A percentile compares a stretch with the other conserved stretches of the same genome.
Evolutionary conservation across 2,888 invertebrate genomes (phyloP).

Genomic region (Idaea dimidiata): DNA sequence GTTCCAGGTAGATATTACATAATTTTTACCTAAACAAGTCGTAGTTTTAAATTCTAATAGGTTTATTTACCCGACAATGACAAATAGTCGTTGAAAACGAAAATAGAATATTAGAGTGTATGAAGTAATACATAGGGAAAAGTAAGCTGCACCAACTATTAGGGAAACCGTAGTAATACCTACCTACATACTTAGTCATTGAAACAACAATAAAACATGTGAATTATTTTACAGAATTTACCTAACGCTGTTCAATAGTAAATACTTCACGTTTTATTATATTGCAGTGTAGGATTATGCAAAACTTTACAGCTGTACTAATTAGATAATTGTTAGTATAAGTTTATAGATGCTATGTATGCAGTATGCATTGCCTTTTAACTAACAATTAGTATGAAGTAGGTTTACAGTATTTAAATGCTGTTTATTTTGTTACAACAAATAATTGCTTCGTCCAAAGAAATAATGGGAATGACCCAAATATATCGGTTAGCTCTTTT

Average conservation of each 20-base stretch:
- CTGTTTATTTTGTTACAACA: too few species aligned
- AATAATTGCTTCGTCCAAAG: too few species aligned
- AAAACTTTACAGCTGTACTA: conserved; percentile 41
- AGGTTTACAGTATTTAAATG: background rate
- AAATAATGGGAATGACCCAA: too few species aligned
- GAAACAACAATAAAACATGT: conserved; percentile 30
- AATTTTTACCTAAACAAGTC: too few species aligned
- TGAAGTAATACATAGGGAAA: conserved; percentile 5
- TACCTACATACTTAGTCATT: conserved; percentile 22
- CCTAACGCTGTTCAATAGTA: conserved; percentile 42
- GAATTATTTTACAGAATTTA: conserved; percentile 35
- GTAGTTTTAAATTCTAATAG: too few species aligned
- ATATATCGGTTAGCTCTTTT: too few species aligned
- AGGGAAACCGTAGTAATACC: conserved; percentile 6
- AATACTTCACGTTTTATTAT: conserved; percentile 25
- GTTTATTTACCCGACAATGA: too few species aligned
- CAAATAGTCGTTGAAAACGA: too few species aligned
- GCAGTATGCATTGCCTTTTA: background rate
- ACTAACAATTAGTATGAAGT: background rate
- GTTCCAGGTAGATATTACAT: too few species aligned
- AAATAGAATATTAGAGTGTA: too few species aligned
- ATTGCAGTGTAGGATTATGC: conserved; percentile 32
- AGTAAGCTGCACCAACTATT: too few species aligned
- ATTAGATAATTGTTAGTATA: conserved; percentile 40
- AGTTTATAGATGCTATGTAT: conserved; percentile 8